Base-by-base conservation (phyloP, 2,888 invertebrate genomes). In the Parthenolecanium corni region DNA sequence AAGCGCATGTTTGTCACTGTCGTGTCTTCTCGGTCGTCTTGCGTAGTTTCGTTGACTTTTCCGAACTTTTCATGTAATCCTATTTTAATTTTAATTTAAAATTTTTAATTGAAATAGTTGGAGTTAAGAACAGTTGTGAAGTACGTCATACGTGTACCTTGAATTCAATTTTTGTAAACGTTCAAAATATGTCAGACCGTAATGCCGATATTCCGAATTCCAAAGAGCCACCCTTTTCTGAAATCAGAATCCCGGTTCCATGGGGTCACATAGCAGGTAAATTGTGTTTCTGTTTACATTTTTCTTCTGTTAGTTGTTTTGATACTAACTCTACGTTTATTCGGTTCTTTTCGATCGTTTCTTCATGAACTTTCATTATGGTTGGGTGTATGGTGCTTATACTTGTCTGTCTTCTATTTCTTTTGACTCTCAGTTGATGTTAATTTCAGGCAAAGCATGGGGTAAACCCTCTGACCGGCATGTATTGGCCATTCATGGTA, bases 401-500 rank as follows among this genome's bases (percentile, higher is more conserved):
- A 49, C 21, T 5, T 14, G 5, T 20, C 24, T 18, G n/a, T 31
- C 51, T 21, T 23, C 21, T 20, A 21, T 51, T 51, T 20, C 14
- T 18, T 51, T 51, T 51, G n/a, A 51, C 9, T 31, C 4, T 31
- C 5, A 31, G 20, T 52, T 12, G 11, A 31, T 52, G 6, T 18
- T 40, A 23, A 52, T 52, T 70, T 46, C 68, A 71, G 72, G 68
- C 2, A 71, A 69, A 66, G 62, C 68, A 12, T 71, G 69, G 70
- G 70, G 70, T 31, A 64, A 71, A 44, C 65, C 68, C 18, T 65
- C 66, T 23, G 70, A 71, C 18, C 58, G 68, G 24, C 74, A 73
- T 18, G 70, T 75, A 20, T 68, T 76, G n/a, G 72, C 70, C 23
- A 67, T 76, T 2, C 76, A 76, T 67, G 75, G 75, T 6, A 67